Percentiles rank a stretch among this genome's conserved stretches.
These are phyloP conservation scores for Cordylochernes scorpioides DNA, from an alignment of 2,888 invertebrate genomes.

Conservation along the genomic window DNA sequence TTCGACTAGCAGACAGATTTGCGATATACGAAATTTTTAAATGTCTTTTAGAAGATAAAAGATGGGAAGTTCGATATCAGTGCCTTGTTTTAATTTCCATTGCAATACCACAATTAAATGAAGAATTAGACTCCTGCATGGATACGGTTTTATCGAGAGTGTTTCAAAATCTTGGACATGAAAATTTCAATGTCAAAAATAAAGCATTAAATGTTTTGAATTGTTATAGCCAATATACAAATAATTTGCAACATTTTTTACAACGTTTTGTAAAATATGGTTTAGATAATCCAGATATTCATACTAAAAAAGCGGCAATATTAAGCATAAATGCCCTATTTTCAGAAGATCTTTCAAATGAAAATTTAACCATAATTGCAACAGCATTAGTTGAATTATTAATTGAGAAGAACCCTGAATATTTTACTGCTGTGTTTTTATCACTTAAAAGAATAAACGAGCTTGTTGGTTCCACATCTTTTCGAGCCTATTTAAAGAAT, in stretches of 20 bases:
- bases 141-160: slow-evolving; percentile 34
- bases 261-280: slow-evolving; percentile 22
- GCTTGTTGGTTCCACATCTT: slow-evolving; percentile 21
- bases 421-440: slow-evolving; percentile 17
- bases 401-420: slow-evolving; percentile 18
- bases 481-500: slow-evolving; percentile 16
- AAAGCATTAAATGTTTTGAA: slow-evolving; percentile 24
- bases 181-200: slow-evolving; percentile 18
- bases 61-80: slow-evolving; percentile 25
- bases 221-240: slow-evolving; percentile 23
- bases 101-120: slow-evolving; percentile 42
- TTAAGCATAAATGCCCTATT: slow-evolving; percentile 23
- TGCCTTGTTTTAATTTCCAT: slow-evolving; percentile 43
- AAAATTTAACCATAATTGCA: slow-evolving; percentile 17
- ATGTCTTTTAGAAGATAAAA: slow-evolving; percentile 21
- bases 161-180: slow-evolving; percentile 43
- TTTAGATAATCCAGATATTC: slow-evolving; percentile 20
- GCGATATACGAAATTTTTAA: slow-evolving; percentile 22
- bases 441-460: slow-evolving; percentile 22
- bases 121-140: slow-evolving; percentile 39
- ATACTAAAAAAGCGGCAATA: slow-evolving; percentile 21
- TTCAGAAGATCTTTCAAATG: slow-evolving; percentile 22
- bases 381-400: slow-evolving; percentile 14
- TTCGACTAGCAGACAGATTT: slow-evolving; percentile 5
- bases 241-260: slow-evolving; percentile 22